phyloP scores from a whole-genome alignment of 1,140 invertebrate genomes.

The Ceratoteleas bidentatus region DNA sequence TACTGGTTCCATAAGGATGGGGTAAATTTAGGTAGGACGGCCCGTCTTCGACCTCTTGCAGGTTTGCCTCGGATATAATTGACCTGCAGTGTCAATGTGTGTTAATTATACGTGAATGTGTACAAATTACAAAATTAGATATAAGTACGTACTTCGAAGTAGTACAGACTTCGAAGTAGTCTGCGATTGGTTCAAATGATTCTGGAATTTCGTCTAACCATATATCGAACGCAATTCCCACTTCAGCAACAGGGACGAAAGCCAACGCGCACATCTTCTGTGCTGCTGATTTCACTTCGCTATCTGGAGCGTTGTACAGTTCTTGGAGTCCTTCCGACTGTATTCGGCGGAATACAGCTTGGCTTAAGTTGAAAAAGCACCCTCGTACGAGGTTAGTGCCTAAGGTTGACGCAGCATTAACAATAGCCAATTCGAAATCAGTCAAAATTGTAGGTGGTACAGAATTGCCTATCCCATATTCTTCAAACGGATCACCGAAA shows the following conservation, averaged over 20 bases:
- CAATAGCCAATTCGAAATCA: slow-evolving; percentile 4
- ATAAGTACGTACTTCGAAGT: slow-evolving; percentile 1
- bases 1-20: too few species aligned
- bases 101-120: too few species aligned
- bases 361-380: slow-evolving; percentile 11
- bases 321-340: slow-evolving; percentile 21
- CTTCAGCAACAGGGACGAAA: slow-evolving; percentile 4
- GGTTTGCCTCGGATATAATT: too few species aligned
- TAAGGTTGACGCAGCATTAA: too few species aligned
- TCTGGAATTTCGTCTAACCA: slow-evolving; percentile 1
- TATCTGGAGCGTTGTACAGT: slow-evolving; percentile 6
- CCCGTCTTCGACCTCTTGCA: too few species aligned
- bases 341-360: slow-evolving; percentile 20
- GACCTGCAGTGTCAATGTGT: too few species aligned
- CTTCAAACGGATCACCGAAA: not conserved
- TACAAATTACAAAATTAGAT: too few species aligned
- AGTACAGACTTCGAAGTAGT: slow-evolving; percentile 15
- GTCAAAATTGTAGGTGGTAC: not conserved
- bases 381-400: too few species aligned
- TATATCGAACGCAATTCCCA: slow-evolving; percentile 3
- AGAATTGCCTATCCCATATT: not conserved
- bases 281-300: not conserved
- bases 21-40: too few species aligned
- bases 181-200: slow-evolving; percentile 1
- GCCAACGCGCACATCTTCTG: not conserved